Evolutionary conservation across 2,797 vertebrate species (phyloP).

Genomic region (Australoheros facetus): DNA sequence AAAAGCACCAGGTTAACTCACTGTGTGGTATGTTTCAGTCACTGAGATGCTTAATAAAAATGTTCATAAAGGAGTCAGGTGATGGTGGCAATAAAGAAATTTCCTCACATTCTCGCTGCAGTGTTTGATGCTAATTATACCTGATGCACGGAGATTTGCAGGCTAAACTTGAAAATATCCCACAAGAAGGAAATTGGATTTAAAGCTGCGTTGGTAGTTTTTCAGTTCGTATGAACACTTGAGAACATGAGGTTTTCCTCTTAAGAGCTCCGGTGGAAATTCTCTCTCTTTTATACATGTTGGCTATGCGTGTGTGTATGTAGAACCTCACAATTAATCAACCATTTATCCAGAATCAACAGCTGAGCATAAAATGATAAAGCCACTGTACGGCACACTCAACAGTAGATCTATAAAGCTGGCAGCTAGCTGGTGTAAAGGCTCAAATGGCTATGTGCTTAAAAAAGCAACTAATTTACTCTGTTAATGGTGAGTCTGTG

Average conservation of each 20-base stretch:
- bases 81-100: neutral
- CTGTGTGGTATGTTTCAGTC: neutral
- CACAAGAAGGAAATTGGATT: neutral
- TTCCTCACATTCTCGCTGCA: neutral
- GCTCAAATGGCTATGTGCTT: neutral
- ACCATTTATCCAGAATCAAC: neutral
- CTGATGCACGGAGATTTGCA: neutral
- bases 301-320: neutral
- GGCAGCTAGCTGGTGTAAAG: neutral
- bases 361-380: neutral
- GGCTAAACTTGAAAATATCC: neutral
- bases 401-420: neutral
- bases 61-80: neutral
- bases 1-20: constrained; percentile 27
- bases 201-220: accelerated
- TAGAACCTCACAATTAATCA: neutral
- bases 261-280: accelerated
- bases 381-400: too few relatives aligned
- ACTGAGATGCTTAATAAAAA: neutral
- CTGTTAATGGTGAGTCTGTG: neutral
- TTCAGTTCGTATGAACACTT: neutral
- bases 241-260: neutral
- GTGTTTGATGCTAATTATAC: neutral
- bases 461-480: accelerated
- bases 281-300: neutral